Evolutionary conservation across 2,113 vertebrate species (phyloP).

Genomic region (Mustelus asterias): DNA sequence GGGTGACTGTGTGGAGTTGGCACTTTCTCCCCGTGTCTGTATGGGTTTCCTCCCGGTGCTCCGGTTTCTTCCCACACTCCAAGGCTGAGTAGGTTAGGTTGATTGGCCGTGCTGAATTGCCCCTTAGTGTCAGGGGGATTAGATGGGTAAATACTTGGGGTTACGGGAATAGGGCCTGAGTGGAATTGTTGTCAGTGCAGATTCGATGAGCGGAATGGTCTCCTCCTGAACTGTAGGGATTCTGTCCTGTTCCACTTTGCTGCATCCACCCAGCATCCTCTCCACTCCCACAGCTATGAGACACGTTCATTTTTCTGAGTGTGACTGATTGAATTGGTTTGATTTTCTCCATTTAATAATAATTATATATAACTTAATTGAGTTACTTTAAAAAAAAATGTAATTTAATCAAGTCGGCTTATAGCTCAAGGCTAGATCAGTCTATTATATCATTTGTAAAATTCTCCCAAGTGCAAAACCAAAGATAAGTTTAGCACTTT

Average conservation of each 20-base stretch:
- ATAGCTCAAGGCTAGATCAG: slow-evolving; percentile 19
- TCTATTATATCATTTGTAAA: not conserved
- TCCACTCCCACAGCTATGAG: not conserved
- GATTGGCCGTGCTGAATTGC: too few relatives aligned
- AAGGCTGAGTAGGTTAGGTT: too few relatives aligned
- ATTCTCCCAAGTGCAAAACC: slow-evolving; percentile 27
- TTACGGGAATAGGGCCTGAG: too few relatives aligned
- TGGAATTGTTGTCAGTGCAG: too few relatives aligned
- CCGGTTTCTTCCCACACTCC: too few relatives aligned
- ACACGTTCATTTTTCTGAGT: not conserved
- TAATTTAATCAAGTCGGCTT: slow-evolving; percentile 33
- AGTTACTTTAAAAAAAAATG: slow-evolving; percentile 33
- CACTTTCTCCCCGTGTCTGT: too few relatives aligned
- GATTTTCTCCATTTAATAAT: slow-evolving; percentile 25
- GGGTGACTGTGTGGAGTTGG: too few relatives aligned
- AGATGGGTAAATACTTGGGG: too few relatives aligned
- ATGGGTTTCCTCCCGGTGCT: too few relatives aligned
- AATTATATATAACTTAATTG: slow-evolving; percentile 35
- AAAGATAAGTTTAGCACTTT: not conserved
- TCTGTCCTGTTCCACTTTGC: not conserved
- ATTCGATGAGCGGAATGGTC: too few relatives aligned
- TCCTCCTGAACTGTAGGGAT: too few relatives aligned
- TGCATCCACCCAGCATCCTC: not conserved
- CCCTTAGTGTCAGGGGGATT: too few relatives aligned
- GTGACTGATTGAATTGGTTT: slow-evolving; percentile 17